Percentiles rank a stretch among this genome's conserved stretches.
Evolutionary conservation across 2,888 invertebrate species (phyloP).

Genomic region (Podabrus alpinus): DNA sequence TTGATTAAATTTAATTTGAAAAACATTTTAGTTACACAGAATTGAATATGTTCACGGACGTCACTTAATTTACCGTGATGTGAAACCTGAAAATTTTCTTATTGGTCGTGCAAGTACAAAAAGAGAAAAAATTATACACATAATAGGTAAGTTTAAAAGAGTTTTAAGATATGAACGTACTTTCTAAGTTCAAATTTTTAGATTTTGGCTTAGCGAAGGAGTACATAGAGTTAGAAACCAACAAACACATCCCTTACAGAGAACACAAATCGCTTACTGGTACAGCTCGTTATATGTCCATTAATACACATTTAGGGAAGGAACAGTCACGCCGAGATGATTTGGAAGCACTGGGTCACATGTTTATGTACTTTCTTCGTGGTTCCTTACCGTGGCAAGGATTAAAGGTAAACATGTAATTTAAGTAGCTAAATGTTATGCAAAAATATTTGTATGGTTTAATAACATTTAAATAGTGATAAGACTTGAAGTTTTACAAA

Average conservation of each 20-base stretch:
- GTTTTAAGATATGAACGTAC: neutral
- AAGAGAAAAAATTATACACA: constrained; percentile 97
- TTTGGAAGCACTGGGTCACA: constrained; percentile 97
- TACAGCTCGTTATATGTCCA: constrained; percentile 98
- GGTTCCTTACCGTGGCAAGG: constrained; percentile 99
- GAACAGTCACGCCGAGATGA: constrained; percentile 98
- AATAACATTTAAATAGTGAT: too few relatives aligned
- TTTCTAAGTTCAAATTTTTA: constrained; percentile 47
- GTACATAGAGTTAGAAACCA: constrained; percentile 99
- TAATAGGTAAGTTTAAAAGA: constrained; percentile 62
- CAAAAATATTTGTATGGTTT: too few relatives aligned
- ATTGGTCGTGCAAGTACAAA: constrained; percentile 96
- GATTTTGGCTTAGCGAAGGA: constrained; percentile 99
- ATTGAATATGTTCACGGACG: constrained; percentile 99
- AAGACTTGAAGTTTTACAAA: too few relatives aligned
- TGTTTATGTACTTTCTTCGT: constrained; percentile 99
- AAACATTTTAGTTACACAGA: constrained; percentile 56
- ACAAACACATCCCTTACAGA: constrained; percentile 99
- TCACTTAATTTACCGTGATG: constrained; percentile 98
- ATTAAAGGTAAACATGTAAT: constrained; percentile 66
- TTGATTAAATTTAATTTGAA: neutral
- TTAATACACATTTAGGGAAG: constrained; percentile 99
- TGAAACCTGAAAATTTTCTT: constrained; percentile 98
- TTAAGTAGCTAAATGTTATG: too few relatives aligned
- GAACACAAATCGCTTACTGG: constrained; percentile 99